phyloP scores from a whole-genome alignment of 2,797 vertebrate genomes.

The Sorex maritimensis region DNA sequence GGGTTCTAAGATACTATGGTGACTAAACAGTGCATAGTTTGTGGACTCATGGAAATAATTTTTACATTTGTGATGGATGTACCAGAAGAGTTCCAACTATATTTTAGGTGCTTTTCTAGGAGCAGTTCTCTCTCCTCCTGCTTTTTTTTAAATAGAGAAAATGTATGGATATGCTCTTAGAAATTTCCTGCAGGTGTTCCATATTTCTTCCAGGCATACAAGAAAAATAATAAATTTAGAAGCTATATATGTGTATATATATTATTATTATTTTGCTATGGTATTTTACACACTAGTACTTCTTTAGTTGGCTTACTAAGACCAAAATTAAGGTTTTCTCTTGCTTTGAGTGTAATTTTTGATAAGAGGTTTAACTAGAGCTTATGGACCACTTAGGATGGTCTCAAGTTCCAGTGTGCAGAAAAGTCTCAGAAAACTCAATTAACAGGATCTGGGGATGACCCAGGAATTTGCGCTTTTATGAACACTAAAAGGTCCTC shows the following conservation, averaged over 20 bases:
- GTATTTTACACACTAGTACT: not conserved
- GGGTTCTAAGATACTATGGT: not conserved
- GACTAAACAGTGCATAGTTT: conserved; percentile 17
- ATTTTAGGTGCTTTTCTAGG: conserved; percentile 8
- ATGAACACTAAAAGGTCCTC: not conserved
- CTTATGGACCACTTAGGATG: not conserved
- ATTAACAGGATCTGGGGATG: not conserved
- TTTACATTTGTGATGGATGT: conserved; percentile 42
- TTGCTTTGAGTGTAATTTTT: not conserved
- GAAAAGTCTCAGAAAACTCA: not conserved
- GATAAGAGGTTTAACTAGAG: not conserved
- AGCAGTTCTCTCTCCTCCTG: conserved; percentile 9
- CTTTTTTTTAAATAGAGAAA: not conserved
- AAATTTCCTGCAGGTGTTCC: not conserved
- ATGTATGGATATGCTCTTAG: not conserved
- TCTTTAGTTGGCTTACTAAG: conserved; percentile 6
- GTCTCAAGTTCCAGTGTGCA: not conserved
- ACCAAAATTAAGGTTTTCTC: conserved; percentile 19
- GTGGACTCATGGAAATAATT: conserved; percentile 42
- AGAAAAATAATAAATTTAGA: not conserved
- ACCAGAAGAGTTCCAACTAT: not conserved
- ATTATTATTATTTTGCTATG: not conserved
- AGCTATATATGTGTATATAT: no score
- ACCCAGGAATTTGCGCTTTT: conserved; percentile 3
- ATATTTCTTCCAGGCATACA: conserved; percentile 39